Evolutionary conservation across 2,888 invertebrate genomes (phyloP).

Genomic region (Pharmacophagus antenor): DNA sequence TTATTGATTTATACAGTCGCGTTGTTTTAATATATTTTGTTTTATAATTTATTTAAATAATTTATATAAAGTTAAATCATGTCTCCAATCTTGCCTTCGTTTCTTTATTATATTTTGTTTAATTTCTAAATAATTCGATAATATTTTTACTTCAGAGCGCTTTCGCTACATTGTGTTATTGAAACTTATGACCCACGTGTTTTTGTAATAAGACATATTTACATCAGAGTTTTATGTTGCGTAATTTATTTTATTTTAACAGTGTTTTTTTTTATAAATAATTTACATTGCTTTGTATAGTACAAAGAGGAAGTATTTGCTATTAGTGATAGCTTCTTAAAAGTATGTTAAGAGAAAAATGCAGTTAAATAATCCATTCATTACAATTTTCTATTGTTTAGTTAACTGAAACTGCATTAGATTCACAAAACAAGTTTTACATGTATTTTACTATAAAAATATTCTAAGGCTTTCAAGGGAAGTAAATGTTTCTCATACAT

Average conservation of each 20-base stretch:
- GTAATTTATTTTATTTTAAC: constrained; percentile 73
- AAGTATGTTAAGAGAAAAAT: background rate
- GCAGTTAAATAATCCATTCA: background rate
- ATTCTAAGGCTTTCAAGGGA: background rate
- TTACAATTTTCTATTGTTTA: background rate
- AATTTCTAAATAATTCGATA: constrained; percentile 27
- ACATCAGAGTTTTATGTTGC: constrained; percentile 66
- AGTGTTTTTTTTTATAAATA: constrained; percentile 60
- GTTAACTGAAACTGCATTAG: too few relatives aligned
- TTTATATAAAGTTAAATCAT: constrained; percentile 47
- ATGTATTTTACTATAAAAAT: background rate
- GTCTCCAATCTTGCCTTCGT: constrained; percentile 67
- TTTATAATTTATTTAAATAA: constrained; percentile 48
- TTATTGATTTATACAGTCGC: constrained; percentile 9
- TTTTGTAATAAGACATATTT: constrained; percentile 37
- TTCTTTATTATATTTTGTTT: constrained; percentile 47
- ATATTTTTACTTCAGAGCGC: constrained; percentile 24
- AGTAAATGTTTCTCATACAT: background rate
- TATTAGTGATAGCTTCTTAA: constrained; percentile 5
- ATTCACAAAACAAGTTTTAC: too few relatives aligned
- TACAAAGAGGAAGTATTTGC: constrained; percentile 35
- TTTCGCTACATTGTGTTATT: constrained; percentile 33
- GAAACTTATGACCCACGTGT: too few relatives aligned
- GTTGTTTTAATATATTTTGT: constrained; percentile 33
- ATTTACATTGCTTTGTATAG: constrained; percentile 66